A percentile compares a stretch with the other conserved stretches of the same genome.
Evolutionary conservation across 2,113 vertebrate species (phyloP).

Genomic region (Notechis scutatus): DNA sequence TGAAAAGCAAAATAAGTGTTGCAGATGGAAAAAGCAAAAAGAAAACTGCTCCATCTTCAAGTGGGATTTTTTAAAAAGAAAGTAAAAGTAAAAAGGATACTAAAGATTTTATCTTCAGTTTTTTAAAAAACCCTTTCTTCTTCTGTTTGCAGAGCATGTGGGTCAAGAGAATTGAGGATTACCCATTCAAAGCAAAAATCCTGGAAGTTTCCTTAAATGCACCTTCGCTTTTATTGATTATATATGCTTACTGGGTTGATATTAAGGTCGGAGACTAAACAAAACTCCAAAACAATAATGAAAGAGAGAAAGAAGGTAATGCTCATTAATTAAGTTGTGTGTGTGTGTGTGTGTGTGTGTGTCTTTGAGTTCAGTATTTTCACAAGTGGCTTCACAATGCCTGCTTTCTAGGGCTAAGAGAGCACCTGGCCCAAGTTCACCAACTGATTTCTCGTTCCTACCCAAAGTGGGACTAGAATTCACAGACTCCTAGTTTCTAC

Average conservation of each 20-base stretch:
- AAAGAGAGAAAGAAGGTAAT: neutral
- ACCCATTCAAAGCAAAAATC: neutral
- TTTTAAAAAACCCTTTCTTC: neutral
- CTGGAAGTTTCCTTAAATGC: neutral
- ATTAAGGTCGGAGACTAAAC: neutral
- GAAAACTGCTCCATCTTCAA: neutral
- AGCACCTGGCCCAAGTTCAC: neutral
- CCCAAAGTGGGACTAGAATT: neutral
- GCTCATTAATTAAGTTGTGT: neutral
- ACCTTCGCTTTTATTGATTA: neutral
- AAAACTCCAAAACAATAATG: neutral
- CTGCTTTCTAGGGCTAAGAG: neutral
- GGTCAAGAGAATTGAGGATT: neutral
- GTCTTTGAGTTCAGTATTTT: neutral
- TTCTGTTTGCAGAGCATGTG: neutral
- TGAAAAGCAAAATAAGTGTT: neutral
- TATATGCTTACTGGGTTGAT: neutral
- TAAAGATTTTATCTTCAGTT: neutral
- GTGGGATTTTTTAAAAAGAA: neutral
- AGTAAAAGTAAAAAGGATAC: neutral
- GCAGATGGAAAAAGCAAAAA: neutral
- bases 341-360: neutral
- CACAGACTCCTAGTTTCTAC: neutral
- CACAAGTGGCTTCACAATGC: neutral
- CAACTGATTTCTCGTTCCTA: neutral